These are phyloP conservation scores for Emydocephalus ijimae DNA, from an alignment of 2,113 vertebrate species.

Conservation along the genomic window DNA sequence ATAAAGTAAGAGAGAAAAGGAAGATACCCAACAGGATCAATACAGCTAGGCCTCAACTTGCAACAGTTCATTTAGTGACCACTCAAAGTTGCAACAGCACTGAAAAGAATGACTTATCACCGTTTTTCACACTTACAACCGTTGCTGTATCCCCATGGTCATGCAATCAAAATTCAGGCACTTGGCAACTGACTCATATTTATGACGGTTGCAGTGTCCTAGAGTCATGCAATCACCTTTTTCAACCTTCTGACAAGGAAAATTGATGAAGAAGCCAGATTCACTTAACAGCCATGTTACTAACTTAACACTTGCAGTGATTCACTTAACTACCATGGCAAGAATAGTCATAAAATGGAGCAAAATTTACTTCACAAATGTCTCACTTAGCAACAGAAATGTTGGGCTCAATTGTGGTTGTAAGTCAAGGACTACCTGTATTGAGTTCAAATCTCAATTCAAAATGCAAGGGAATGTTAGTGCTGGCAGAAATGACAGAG, in stretches of 20 bases:
- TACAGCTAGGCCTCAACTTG: background rate
- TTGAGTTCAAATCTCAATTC: background rate
- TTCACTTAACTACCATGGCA: background rate
- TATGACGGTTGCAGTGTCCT: background rate
- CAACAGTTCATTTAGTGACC: background rate
- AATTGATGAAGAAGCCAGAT: background rate
- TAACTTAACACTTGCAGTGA: background rate
- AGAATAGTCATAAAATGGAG: background rate
- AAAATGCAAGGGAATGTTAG: background rate
- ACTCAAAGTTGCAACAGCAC: background rate
- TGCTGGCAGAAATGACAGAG: background rate
- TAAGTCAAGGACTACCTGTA: background rate
- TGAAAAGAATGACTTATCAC: background rate
- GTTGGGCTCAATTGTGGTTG: background rate
- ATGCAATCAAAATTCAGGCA: background rate
- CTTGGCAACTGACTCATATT: background rate
- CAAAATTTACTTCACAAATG: background rate
- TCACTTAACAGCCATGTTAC: too few relatives aligned
- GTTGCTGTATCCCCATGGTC: background rate
- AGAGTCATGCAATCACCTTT: background rate
- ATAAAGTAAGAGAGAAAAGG: background rate
- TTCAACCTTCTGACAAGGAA: background rate
- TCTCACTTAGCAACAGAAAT: background rate
- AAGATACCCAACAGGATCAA: background rate
- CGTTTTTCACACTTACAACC: background rate